These are phyloP conservation scores for Amorpha juglandis DNA, from an alignment of 2,888 invertebrate species.

Conservation along the genomic window DNA sequence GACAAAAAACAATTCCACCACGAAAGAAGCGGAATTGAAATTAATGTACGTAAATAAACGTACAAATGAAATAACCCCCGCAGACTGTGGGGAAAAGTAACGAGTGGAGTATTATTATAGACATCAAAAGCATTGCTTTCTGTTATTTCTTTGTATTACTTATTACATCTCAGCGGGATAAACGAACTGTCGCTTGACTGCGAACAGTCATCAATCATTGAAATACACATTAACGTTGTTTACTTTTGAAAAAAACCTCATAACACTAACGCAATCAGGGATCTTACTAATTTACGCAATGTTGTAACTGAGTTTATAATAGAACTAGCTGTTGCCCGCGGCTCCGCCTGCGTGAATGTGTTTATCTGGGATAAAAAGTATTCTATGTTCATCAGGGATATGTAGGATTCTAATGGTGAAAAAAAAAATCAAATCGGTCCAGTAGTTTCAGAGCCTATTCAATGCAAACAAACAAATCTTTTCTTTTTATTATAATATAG, in stretches of 20 bases:
- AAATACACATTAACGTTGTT: conserved; percentile 13
- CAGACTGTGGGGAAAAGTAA: conserved; percentile 24
- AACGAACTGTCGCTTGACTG: conserved; percentile 19
- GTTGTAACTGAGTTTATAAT: too few relatives aligned
- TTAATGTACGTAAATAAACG: neutral
- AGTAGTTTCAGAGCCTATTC: too few relatives aligned
- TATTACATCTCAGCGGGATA: conserved; percentile 25
- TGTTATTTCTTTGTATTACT: conserved; percentile 27
- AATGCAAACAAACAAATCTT: too few relatives aligned
- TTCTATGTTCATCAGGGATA: too few relatives aligned
- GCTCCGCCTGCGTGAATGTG: too few relatives aligned
- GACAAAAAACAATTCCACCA: neutral
- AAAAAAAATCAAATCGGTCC: too few relatives aligned
- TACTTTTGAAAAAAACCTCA: conserved; percentile 1
- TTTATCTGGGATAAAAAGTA: too few relatives aligned
- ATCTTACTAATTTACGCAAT: too few relatives aligned
- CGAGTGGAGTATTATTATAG: conserved; percentile 22
- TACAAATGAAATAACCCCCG: conserved; percentile 13
- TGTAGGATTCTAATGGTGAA: too few relatives aligned
- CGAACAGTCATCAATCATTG: conserved; percentile 15
- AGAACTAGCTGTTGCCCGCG: too few relatives aligned
- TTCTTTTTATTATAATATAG: too few relatives aligned
- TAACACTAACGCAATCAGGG: neutral
- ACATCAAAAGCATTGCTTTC: conserved; percentile 26
- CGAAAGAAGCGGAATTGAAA: conserved; percentile 16